phyloP scores from a whole-genome alignment of 2,113 vertebrate genomes.

The Dolichotis patagonum region DNA sequence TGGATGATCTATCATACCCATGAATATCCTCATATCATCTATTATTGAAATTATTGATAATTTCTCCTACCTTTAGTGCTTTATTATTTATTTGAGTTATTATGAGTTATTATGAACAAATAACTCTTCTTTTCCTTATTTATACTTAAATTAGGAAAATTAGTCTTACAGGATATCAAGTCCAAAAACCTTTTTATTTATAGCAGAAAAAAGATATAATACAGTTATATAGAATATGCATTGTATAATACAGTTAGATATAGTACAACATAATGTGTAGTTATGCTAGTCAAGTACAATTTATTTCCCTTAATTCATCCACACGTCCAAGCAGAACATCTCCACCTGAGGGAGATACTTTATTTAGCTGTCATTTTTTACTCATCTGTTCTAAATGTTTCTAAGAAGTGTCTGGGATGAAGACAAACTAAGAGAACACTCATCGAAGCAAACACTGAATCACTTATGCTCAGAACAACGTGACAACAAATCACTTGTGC shows the following conservation, averaged over 20 bases:
- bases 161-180: not conserved
- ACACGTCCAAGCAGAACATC: not conserved
- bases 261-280: not conserved
- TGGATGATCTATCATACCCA: not conserved
- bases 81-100: not conserved
- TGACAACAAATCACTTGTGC: not conserved
- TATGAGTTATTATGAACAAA: too few species aligned
- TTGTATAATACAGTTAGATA: not conserved
- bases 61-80: not conserved
- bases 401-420: not conserved
- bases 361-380: not conserved
- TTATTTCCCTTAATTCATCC: not conserved
- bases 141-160: constrained; percentile 6
- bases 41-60: not conserved
- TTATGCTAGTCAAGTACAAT: not conserved
- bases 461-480: not conserved
- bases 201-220: not conserved
- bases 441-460: not conserved
- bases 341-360: not conserved
- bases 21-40: not conserved
- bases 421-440: not conserved
- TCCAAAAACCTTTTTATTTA: not conserved
- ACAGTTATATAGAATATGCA: not conserved
- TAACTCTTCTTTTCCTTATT: not conserved
- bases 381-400: not conserved